Evolutionary conservation across 1,140 invertebrate genomes (phyloP), one percentile per base, ranked within the genome.

Genomic region (Drosophila chauvacae): DNA sequence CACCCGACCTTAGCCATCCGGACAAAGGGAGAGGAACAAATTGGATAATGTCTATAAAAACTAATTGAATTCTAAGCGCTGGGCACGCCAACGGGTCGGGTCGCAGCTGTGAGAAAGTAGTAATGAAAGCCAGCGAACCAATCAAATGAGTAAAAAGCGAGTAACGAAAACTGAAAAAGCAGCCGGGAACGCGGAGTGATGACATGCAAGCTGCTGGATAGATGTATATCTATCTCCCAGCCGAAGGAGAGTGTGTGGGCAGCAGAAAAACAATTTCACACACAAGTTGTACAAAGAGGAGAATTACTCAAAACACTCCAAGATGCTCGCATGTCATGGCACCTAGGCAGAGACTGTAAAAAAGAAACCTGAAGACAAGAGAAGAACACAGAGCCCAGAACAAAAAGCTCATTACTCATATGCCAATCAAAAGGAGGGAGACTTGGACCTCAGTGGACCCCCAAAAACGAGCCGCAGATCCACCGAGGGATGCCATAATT

Each of bases 21-120:
- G 20, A 64, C 35, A 50, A 53, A 47, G n/a, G 37, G 26, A 47
- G 59, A 83, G 41, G 60, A 81, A 80, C 86, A 90, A 90, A 90
- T 90, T 90, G 85, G 85, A 90, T 90, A 90, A 90, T 90, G 85
- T 90, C 85, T 90, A 90, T 90, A 90, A 90, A 88, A 90, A 90
- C 85, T 90, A 90, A 90, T 90, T 90, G 85, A 90, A 90, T 90
- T 90, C 85, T 90, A 90, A 90, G 85, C 85, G 85, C 81, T 81
- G 77, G 61, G 74, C 85, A 90, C 85, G 85, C 71, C 84, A 87
- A n/a, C 26, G 50, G 16, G 51, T 28, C 66, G 26, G 9, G 28
- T 51, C 48, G 77, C 84, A 80, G 77, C 84, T 88, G 84, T 88
- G 84, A 81, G 84, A 88, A 88, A 80, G 85, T 75, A 75, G 84